A percentile compares a stretch with the other conserved stretches of the same genome.
These are phyloP conservation scores for Hymenochirus boettgeri DNA, from an alignment of 2,113 vertebrate species.

Conservation along the genomic window DNA sequence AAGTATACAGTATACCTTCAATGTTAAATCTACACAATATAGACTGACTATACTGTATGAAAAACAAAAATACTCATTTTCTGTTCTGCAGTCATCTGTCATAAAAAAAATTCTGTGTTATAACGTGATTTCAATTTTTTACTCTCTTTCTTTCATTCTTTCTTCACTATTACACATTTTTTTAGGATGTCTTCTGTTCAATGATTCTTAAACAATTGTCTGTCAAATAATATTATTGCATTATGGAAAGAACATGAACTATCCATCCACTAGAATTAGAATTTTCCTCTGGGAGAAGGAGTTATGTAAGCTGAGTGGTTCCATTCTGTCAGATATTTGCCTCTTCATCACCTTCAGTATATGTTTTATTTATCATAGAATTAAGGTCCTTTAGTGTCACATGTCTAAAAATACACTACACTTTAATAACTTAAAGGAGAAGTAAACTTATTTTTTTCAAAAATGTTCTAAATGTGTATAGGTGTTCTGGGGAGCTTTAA, in stretches of 20 bases:
- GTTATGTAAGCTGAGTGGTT: constrained; percentile 14
- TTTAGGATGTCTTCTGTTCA: background rate
- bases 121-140: background rate
- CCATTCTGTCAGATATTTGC: constrained; percentile 19
- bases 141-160: background rate
- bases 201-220: constrained; percentile 13
- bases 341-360: background rate
- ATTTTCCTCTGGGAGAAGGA: constrained; percentile 1
- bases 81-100: background rate
- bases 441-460: too few relatives aligned
- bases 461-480: too few relatives aligned
- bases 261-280: constrained; percentile 12
- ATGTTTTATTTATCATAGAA: constrained; percentile 18
- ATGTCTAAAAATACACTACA: too few relatives aligned
- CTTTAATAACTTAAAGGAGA: too few relatives aligned
- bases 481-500: too few relatives aligned
- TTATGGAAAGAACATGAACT: background rate
- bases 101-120: background rate
- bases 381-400: background rate
- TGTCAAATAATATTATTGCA: constrained; percentile 13
- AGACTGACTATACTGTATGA: too few relatives aligned
- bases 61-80: too few relatives aligned
- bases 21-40: background rate
- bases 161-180: background rate
- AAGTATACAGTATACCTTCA: background rate